Conservation (phyloP, 2,888 invertebrate genomes). For the Drosophila setosimentum region DNA sequence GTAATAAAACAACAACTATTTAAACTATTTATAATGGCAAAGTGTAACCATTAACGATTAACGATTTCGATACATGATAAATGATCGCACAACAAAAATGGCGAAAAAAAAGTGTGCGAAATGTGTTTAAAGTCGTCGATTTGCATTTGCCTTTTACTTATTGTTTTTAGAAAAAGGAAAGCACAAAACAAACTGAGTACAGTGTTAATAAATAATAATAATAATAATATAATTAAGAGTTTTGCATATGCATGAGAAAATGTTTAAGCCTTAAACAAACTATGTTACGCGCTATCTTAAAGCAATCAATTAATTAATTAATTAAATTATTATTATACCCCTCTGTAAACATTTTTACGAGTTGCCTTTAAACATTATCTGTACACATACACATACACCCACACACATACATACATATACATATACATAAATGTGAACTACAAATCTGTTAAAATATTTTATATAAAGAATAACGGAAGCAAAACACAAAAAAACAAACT, state of each 20-base stretch:
- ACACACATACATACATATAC: neutral
- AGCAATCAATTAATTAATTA: slow-evolving; percentile 39
- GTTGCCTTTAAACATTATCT: slow-evolving; percentile 40
- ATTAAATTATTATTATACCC: slow-evolving; percentile 36
- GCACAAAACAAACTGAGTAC: slow-evolving; percentile 36
- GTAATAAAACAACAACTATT: slow-evolving; percentile 35
- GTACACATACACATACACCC: neutral
- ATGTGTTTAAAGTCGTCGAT: slow-evolving; percentile 4
- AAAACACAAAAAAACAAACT: slow-evolving; percentile 23
- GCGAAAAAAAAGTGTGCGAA: neutral
- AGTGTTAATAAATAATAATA: slow-evolving; percentile 54
- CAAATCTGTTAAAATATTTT: slow-evolving; percentile 44
- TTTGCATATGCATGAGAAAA: slow-evolving; percentile 24
- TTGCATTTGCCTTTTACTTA: slow-evolving; percentile 7
- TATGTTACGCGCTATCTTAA: slow-evolving; percentile 35
- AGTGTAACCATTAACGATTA: slow-evolving; percentile 1
- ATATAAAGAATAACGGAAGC: slow-evolving; percentile 15
- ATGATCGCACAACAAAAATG: slow-evolving; percentile 1
- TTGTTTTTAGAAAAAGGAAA: slow-evolving; percentile 3
- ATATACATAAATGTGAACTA: slow-evolving; percentile 12
- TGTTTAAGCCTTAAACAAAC: slow-evolving; percentile 27
- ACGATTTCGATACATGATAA: slow-evolving; percentile 8
- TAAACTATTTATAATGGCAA: slow-evolving; percentile 44
- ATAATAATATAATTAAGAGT: slow-evolving; percentile 27
- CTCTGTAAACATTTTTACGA: slow-evolving; percentile 51